phyloP scores from a whole-genome alignment of 2,797 vertebrate genomes.

The Alcedo quadribrachys region DNA sequence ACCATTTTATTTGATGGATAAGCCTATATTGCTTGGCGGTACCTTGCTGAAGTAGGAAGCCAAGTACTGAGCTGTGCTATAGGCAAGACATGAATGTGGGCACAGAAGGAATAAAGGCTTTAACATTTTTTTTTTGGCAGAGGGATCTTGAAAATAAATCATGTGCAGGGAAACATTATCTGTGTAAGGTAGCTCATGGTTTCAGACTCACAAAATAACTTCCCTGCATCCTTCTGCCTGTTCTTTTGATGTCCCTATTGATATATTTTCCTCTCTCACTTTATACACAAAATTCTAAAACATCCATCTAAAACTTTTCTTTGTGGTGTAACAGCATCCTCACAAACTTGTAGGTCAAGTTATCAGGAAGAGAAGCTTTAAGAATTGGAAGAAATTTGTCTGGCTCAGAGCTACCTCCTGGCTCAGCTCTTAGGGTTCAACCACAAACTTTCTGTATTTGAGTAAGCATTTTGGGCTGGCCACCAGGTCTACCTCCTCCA shows the following conservation, averaged over 20 bases:
- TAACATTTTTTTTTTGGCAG: not conserved
- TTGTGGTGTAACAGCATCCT: not conserved
- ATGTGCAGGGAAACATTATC: not conserved
- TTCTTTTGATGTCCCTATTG: not conserved
- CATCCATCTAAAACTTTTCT: not conserved
- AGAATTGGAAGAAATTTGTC: not conserved
- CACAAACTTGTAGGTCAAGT: not conserved
- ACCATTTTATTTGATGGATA: constrained; percentile 14
- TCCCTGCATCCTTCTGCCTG: not conserved
- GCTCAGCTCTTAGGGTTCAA: not conserved
- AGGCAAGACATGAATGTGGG: not conserved
- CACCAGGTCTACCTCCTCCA: not conserved
- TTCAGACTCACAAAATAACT: not conserved
- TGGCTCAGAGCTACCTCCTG: not conserved
- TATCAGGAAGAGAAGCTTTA: not conserved
- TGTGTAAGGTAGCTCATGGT: not conserved
- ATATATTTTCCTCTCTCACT: not conserved
- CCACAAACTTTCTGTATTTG: not conserved
- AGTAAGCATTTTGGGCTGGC: not conserved
- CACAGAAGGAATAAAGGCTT: not conserved
- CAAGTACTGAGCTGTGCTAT: not conserved
- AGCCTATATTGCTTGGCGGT: not conserved
- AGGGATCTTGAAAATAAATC: constrained; percentile 16
- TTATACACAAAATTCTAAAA: not conserved
- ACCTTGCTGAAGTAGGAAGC: not conserved